Evolutionary conservation across 2,797 vertebrate species (phyloP).

Genomic region (Cottoperca gobio): DNA sequence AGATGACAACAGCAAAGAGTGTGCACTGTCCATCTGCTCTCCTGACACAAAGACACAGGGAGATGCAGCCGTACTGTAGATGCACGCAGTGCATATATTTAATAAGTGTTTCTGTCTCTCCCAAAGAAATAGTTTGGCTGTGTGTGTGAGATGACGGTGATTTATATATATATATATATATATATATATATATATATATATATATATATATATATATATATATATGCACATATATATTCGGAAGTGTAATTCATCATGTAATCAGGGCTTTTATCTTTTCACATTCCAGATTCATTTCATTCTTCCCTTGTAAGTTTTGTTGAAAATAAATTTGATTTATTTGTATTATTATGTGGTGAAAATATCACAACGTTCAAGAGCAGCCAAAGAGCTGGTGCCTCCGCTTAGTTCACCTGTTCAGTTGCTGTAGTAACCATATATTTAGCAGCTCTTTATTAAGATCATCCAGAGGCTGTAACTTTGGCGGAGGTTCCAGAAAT

Average conservation of each 20-base stretch:
- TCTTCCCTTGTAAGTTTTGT: background rate
- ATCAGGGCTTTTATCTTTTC: background rate
- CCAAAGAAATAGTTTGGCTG: background rate
- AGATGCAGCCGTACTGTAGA: slow-evolving; percentile 40
- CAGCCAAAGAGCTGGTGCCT: background rate
- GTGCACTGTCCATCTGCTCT: slow-evolving; percentile 83
- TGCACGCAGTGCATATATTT: background rate
- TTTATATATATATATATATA: no score
- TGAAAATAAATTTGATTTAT: background rate
- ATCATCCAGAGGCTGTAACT: background rate
- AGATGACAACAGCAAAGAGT: slow-evolving; percentile 66
- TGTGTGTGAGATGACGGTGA: no score
- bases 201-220: no score
- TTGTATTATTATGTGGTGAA: background rate
- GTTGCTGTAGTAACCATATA: background rate
- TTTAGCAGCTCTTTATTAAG: background rate
- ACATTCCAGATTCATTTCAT: background rate
- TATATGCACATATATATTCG: no score
- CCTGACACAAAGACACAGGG: slow-evolving; percentile 59
- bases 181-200: no score
- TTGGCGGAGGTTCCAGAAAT: background rate
- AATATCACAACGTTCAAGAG: background rate
- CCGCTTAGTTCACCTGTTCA: background rate
- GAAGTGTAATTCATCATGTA: no score
- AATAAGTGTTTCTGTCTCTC: background rate